These are phyloP conservation scores for Cheilosia scutellata DNA, from an alignment of 2,888 invertebrate species.

Conservation along the genomic window DNA sequence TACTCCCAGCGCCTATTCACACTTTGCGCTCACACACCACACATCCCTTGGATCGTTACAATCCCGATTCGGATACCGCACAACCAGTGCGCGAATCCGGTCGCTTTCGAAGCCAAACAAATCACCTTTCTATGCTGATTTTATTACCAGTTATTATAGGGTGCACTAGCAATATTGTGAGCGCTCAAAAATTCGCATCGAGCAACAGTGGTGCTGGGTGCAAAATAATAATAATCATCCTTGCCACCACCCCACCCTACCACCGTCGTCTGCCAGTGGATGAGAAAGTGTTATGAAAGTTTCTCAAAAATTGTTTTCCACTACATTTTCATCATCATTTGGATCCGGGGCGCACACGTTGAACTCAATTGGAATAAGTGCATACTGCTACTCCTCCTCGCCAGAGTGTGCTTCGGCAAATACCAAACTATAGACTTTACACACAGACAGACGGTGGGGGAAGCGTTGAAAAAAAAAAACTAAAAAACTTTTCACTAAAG, in stretches of 20 bases:
- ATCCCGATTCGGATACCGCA: slow-evolving; percentile 54
- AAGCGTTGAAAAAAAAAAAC: not conserved
- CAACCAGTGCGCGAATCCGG: slow-evolving; percentile 42
- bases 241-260: not conserved
- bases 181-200: slow-evolving; percentile 39
- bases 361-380: slow-evolving; percentile 74
- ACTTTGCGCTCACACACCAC: slow-evolving; percentile 42
- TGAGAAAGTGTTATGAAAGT: slow-evolving; percentile 59
- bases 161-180: slow-evolving; percentile 42
- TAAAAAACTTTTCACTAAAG: slow-evolving; percentile 18
- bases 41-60: slow-evolving; percentile 47
- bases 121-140: slow-evolving; percentile 72
- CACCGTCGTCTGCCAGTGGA: not conserved
- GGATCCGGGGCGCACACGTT: slow-evolving; percentile 44
- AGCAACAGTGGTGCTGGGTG: slow-evolving; percentile 21
- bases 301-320: slow-evolving; percentile 60
- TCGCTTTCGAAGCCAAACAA: slow-evolving; percentile 56
- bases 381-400: slow-evolving; percentile 35
- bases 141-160: slow-evolving; percentile 68
- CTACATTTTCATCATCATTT: slow-evolving; percentile 59
- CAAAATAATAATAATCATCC: slow-evolving; percentile 19
- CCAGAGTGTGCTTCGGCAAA: slow-evolving; percentile 5
- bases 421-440: slow-evolving; percentile 13
- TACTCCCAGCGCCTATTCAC: slow-evolving; percentile 61
- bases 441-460: not conserved